A percentile compares a stretch with the other conserved stretches of the same genome.
Conservation (phyloP, 2,113 vertebrate species). For the Apteryx mantelli region DNA sequence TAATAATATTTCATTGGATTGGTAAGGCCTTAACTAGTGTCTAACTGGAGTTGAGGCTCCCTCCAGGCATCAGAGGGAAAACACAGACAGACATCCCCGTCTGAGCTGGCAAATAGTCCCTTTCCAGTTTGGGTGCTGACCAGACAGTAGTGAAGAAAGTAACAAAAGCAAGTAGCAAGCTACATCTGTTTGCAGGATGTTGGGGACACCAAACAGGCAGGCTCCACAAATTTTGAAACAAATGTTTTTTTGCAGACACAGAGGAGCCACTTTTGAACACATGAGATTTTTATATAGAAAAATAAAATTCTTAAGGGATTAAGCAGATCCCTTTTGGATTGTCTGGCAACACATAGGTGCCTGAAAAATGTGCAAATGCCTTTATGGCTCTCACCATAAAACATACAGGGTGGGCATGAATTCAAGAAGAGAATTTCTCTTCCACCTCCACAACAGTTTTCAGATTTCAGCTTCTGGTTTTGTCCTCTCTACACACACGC, state of each 20-base stretch:
- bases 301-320: background rate
- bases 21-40: background rate
- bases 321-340: background rate
- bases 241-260: background rate
- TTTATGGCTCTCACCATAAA: background rate
- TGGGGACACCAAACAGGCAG: rapidly evolving
- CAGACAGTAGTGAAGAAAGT: background rate
- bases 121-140: background rate
- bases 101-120: background rate
- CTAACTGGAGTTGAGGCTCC: background rate
- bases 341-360: background rate
- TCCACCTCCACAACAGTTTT: background rate
- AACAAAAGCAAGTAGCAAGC: background rate
- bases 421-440: background rate
- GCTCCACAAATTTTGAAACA: background rate
- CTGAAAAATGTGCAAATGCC: background rate
- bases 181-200: background rate
- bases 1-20: background rate
- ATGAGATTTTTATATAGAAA: background rate
- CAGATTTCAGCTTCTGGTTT: background rate
- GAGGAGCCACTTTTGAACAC: background rate
- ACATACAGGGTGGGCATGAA: background rate
- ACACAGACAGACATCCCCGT: background rate
- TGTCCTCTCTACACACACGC: background rate
- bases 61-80: background rate